Evolutionary conservation across 2,113 vertebrate genomes (phyloP).

Genomic region (Corythoichthys intestinalis): DNA sequence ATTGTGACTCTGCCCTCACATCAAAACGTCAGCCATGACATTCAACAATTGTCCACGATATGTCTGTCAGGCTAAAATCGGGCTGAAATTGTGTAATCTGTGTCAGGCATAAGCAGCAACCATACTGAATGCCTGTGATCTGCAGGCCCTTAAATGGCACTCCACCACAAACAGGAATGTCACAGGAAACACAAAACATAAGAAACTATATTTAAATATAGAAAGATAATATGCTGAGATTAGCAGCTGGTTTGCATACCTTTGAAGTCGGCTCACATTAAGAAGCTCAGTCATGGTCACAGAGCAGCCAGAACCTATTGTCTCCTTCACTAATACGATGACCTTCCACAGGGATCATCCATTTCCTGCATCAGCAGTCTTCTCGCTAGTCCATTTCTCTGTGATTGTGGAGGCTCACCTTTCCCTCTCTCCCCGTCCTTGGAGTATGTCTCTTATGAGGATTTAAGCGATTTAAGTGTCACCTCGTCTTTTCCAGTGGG

Average conservation of each 20-base stretch:
- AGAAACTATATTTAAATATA: not conserved
- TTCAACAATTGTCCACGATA: too few species aligned
- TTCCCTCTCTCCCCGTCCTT: not conserved
- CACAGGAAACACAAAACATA: not conserved
- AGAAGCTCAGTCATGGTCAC: slow-evolving; percentile 14
- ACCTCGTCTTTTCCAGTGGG: slow-evolving; percentile 76
- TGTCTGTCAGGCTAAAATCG: too few species aligned
- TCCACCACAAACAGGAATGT: too few species aligned
- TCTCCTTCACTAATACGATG: slow-evolving; percentile 19
- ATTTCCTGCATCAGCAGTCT: slow-evolving; percentile 25
- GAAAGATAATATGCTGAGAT: not conserved
- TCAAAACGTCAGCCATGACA: too few species aligned
- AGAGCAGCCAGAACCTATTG: slow-evolving; percentile 31
- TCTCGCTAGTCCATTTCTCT: slow-evolving; percentile 6
- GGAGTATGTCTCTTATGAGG: not conserved
- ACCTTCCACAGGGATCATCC: slow-evolving; percentile 19
- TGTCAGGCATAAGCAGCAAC: too few species aligned
- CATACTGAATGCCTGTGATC: too few species aligned
- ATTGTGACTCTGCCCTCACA: too few species aligned
- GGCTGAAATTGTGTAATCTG: too few species aligned
- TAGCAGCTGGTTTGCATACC: slow-evolving; percentile 34
- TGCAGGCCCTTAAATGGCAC: too few species aligned
- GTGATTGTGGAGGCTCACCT: slow-evolving; percentile 15
- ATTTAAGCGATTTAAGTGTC: slow-evolving; percentile 10
- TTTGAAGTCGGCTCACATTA: slow-evolving; percentile 38